Percentiles rank a stretch among this genome's conserved stretches.
Conservation (phyloP, 2,113 vertebrate genomes). For the Miniopterus natalensis region DNA sequence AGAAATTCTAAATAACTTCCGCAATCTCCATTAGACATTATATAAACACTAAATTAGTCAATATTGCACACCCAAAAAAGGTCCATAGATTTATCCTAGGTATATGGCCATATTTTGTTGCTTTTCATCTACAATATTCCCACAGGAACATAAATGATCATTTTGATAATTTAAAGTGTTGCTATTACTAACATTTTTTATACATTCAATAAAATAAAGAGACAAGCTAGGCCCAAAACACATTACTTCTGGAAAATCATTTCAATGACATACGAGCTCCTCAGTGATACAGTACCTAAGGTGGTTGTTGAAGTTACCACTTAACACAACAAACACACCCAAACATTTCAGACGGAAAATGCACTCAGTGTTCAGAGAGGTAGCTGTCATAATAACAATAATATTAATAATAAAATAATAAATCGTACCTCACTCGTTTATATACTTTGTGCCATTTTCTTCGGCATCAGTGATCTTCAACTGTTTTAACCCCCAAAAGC, state of each 20-base stretch:
- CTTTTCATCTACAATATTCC: conserved; percentile 49
- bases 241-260: conserved; percentile 56
- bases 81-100: conserved; percentile 49
- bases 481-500: neutral
- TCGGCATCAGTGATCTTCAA: conserved; percentile 16
- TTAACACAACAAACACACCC: neutral
- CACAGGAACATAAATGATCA: conserved; percentile 46
- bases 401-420: conserved; percentile 58
- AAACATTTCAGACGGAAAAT: conserved; percentile 6
- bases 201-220: conserved; percentile 66
- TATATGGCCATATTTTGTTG: conserved; percentile 16
- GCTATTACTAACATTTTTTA: conserved; percentile 42
- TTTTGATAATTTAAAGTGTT: conserved; percentile 71
- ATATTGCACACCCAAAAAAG: conserved; percentile 7
- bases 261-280: neutral
- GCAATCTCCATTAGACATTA: conserved; percentile 34
- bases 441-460: neutral
- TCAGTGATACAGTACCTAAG: neutral
- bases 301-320: neutral
- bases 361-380: neutral
- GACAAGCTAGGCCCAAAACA: conserved; percentile 17
- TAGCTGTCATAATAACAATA: conserved; percentile 2
- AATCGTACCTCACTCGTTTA: conserved; percentile 42
- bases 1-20: conserved; percentile 62
- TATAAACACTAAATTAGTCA: conserved; percentile 19